Percentiles rank a stretch among this genome's conserved stretches.
Evolutionary conservation across 2,888 invertebrate genomes (phyloP).

Genomic region (Chrysodeixis includens): DNA sequence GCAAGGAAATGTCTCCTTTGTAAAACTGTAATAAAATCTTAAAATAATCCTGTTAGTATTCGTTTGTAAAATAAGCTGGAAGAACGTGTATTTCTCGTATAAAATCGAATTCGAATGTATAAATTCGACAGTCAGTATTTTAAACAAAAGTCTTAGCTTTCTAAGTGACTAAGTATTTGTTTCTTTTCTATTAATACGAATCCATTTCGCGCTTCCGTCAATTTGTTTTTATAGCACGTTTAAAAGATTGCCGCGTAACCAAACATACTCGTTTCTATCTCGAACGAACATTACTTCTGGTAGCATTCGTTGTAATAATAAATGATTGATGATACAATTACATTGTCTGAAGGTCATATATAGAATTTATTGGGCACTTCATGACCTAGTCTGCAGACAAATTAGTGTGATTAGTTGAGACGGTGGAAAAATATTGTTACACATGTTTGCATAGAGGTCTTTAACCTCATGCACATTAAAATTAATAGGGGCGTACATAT

Average conservation of each 20-base stretch:
- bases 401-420: no score
- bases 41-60: not conserved
- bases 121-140: not conserved
- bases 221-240: constrained; percentile 1
- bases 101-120: not conserved
- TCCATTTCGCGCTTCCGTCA: not conserved
- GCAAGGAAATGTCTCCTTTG: not conserved
- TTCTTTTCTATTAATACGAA: constrained; percentile 2
- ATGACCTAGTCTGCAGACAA: not conserved
- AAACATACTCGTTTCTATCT: not conserved
- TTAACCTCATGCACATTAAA: no score
- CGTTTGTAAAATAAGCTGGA: not conserved
- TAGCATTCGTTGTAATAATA: constrained; percentile 7
- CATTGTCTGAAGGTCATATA: not conserved
- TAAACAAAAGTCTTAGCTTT: not conserved
- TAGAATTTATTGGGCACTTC: not conserved
- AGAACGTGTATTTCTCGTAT: not conserved
- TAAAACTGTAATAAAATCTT: not conserved
- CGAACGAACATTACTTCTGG: not conserved
- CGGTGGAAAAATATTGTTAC: no score
- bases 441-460: no score
- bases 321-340: constrained; percentile 1
- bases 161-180: constrained; percentile 1
- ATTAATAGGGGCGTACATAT: no score
- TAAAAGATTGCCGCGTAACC: not conserved